A percentile compares a stretch with the other conserved stretches of the same genome.
Evolutionary conservation across 2,113 vertebrate genomes (phyloP).

Genomic region (Pelusios castaneus): DNA sequence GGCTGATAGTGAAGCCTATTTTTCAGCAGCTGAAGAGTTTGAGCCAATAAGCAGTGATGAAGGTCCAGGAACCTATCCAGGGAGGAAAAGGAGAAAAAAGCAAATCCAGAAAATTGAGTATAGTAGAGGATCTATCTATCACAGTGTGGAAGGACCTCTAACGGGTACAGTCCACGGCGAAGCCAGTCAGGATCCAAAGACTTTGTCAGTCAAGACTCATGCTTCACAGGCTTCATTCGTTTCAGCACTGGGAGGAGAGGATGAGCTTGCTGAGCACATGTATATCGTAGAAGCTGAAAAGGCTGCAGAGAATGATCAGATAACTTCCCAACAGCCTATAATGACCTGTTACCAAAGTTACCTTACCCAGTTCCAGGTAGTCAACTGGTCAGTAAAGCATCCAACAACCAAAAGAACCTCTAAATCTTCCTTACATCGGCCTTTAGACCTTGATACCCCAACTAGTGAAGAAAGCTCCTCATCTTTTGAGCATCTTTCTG

Average conservation of each 20-base stretch:
- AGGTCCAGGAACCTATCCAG: constrained; percentile 96
- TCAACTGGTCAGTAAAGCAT: constrained; percentile 95
- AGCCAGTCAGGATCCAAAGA: constrained; percentile 83
- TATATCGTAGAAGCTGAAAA: constrained; percentile 88
- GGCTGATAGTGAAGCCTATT: constrained; percentile 98
- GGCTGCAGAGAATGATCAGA: constrained; percentile 82
- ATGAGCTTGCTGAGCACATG: constrained; percentile 81
- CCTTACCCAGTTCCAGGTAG: constrained; percentile 93
- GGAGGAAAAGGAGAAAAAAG: constrained; percentile 92
- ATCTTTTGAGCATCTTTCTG: constrained; percentile 92
- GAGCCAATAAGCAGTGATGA: constrained; percentile 97
- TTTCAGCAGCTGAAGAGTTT: constrained; percentile 96
- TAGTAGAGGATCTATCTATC: constrained; percentile 93
- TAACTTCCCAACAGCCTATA: constrained; percentile 89
- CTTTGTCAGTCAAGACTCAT: constrained; percentile 87
- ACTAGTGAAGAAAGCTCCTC: constrained; percentile 93
- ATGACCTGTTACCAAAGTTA: constrained; percentile 96
- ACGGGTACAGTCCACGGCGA: constrained; percentile 85
- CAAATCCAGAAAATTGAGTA: constrained; percentile 89
- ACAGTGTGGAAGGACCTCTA: constrained; percentile 95
- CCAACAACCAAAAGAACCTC: constrained; percentile 97
- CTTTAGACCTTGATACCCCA: constrained; percentile 94
- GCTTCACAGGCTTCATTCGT: constrained; percentile 96
- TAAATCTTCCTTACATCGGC: constrained; percentile 95
- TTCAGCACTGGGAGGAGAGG: constrained; percentile 93